These are phyloP conservation scores for Zhuqinia jingwanae DNA, from an alignment of 2,888 invertebrate genomes.

Conservation along the genomic window DNA sequence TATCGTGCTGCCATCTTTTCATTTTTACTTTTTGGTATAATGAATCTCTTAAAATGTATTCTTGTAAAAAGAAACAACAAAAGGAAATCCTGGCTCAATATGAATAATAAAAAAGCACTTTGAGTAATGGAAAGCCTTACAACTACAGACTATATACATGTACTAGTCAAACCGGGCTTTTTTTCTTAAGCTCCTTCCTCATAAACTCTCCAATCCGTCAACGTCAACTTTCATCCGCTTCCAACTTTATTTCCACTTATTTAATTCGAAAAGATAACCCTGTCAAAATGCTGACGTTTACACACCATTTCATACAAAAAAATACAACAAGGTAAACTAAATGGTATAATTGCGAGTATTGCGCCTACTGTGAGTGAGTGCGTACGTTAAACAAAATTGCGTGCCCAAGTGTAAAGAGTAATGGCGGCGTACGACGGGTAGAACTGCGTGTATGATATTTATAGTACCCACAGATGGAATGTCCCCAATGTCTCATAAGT, in stretches of 20 bases:
- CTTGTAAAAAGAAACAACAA: background rate
- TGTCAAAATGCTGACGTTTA: conserved; percentile 58
- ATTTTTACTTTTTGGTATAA: no score
- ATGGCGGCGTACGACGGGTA: no score
- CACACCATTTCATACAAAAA: background rate
- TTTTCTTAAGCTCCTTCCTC: conserved; percentile 48
- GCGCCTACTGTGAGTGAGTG: no score
- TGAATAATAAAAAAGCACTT: background rate
- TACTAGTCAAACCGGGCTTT: no score
- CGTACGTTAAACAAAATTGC: no score
- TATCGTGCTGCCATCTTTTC: no score
- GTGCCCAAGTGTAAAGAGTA: no score
- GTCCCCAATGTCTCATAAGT: background rate
- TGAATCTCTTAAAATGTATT: no score
- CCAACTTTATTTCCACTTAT: conserved; percentile 57
- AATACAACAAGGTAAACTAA: background rate
- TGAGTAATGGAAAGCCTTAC: conserved; percentile 53
- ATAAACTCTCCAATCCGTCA: conserved; percentile 63
- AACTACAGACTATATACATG: background rate
- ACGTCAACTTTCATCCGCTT: conserved; percentile 47
- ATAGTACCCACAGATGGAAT: no score
- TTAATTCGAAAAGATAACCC: conserved; percentile 61
- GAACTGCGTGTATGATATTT: no score
- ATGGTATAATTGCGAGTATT: background rate
- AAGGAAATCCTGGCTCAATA: background rate